Evolutionary conservation across 2,888 invertebrate species (phyloP), one percentile per base, ranked within the genome.

Genomic region (Eupeodes luniger): DNA sequence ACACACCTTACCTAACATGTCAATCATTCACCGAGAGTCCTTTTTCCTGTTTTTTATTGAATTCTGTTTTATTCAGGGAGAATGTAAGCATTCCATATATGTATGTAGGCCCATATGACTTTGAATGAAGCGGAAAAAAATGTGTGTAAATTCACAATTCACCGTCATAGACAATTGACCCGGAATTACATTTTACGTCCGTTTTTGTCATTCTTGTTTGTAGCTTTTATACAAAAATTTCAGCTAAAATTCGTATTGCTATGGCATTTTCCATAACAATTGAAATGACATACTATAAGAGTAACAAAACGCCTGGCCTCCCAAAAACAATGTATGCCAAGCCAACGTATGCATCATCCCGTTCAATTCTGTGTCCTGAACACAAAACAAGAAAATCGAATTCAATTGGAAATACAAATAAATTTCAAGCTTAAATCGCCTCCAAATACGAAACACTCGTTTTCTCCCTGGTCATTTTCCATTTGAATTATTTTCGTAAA

Each of bases 401-500:
- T 64, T 75, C 84, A 82, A 69, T 74, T 44, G 67, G 78, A 69
- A 49, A 47, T 27, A 78, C 47, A 79, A 83, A 82, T 67, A 86
- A 78, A 83, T 83, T 79, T n/a, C 69, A 70, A 64, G 59, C 70
- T 59, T 51, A 79, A 69, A 40, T 79, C 75, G 69, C 78, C 74
- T 66, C 44, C 40, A 61, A 61, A 40, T 34, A 11, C 40, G 40
- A 40, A 40, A 7, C 5, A 7, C 44, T 27, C 10, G 16, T 11
- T 10, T 19, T 40, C 9, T 44, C 14, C 64, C 72, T 34, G 27
- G 47, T 53, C 53, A 70, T 62, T 82, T 86, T 83, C 86, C 83
- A 61, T 83, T 86, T 83, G 86, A 86, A 86, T 83, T 86, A 79
- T 83, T 86, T 66, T 79, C 59, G 86, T 83, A 86, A 86, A 86